phyloP scores from a whole-genome alignment of 1,140 invertebrate genomes.

The Brachionus angularis region DNA sequence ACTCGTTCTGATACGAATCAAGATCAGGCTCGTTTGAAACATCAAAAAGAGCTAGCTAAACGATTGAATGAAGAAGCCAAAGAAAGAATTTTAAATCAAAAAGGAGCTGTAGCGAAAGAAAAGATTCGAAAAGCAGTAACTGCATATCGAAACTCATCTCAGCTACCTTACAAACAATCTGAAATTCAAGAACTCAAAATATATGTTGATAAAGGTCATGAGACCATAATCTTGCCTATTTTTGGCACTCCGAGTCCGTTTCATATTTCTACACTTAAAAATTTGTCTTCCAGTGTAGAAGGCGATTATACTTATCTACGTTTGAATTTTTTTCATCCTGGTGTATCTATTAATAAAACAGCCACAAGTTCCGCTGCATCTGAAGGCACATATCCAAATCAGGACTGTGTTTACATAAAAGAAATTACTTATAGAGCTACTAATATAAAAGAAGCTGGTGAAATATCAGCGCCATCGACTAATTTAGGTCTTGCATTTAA shows the following conservation, averaged over 20 bases:
- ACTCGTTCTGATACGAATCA: constrained; percentile 66
- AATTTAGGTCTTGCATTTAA: constrained; percentile 94
- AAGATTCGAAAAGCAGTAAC: constrained; percentile 78
- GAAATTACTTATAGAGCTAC: constrained; percentile 79
- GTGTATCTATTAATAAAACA: constrained; percentile 66
- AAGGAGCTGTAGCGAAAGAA: constrained; percentile 73
- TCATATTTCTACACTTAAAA: constrained; percentile 98
- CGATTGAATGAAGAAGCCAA: constrained; percentile 86
- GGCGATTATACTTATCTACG: constrained; percentile 97
- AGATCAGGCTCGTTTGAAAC: constrained; percentile 92
- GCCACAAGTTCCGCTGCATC: background rate
- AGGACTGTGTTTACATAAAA: constrained; percentile 61
- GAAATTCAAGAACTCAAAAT: constrained; percentile 90
- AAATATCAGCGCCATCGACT: constrained; percentile 84
- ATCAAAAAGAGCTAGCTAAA: constrained; percentile 88
- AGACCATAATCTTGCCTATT: constrained; percentile 91
- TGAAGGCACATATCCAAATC: constrained; percentile 54
- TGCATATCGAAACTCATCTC: constrained; percentile 84
- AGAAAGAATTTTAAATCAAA: constrained; percentile 72
- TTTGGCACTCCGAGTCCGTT: constrained; percentile 93
- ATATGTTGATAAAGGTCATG: constrained; percentile 93
- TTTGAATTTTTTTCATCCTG: constrained; percentile 98
- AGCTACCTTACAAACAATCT: constrained; percentile 79
- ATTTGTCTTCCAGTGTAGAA: constrained; percentile 94
- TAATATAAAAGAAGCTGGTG: constrained; percentile 94